phyloP scores from a whole-genome alignment of 2,113 vertebrate genomes.

The Rhabdornis inornatus region DNA sequence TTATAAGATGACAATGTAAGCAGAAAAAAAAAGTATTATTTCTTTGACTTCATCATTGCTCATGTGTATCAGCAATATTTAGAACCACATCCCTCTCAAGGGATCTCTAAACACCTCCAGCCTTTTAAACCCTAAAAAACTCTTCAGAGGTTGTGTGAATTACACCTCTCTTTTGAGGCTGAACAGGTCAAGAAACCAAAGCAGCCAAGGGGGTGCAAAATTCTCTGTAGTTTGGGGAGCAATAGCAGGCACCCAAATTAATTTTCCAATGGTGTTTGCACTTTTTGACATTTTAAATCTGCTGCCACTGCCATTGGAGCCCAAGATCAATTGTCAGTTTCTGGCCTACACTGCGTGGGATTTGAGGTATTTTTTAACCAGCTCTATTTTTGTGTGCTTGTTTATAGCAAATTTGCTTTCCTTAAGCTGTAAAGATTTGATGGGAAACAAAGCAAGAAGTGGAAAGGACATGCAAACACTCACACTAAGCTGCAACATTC shows the following conservation, averaged over 20 bases:
- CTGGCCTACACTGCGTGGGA: background rate
- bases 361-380: background rate
- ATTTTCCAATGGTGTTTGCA: background rate
- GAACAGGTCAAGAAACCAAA: background rate
- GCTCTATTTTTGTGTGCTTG: background rate
- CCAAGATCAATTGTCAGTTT: background rate
- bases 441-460: background rate
- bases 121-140: background rate
- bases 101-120: background rate
- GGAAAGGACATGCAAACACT: background rate
- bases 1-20: no score
- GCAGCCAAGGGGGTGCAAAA: background rate
- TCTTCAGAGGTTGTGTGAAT: background rate
- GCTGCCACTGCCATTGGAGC: background rate
- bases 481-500: background rate
- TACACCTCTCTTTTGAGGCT: background rate
- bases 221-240: background rate
- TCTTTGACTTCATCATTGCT: background rate
- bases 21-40: background rate
- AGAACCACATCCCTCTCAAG: background rate
- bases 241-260: background rate
- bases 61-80: background rate
- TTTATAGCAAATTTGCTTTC: background rate
- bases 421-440: conserved; percentile 27
- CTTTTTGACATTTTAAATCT: background rate